Base-by-base conservation (phyloP, 2,797 vertebrate genomes). In the Falco columbarius region DNA sequence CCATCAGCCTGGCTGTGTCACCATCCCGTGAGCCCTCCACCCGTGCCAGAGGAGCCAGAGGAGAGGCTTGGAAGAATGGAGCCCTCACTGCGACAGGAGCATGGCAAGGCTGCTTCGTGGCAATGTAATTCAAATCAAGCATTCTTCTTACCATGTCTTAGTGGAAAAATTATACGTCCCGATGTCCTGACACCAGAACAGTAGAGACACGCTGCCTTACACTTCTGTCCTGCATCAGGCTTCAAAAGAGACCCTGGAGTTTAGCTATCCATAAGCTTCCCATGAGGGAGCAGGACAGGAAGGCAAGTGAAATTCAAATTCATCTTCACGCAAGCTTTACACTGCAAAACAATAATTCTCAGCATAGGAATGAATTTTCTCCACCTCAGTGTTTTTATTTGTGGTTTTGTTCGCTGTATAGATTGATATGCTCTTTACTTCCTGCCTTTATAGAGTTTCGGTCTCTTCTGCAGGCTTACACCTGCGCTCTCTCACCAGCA, bases 191-290 rank as follows among this genome's bases (percentile, higher is more conserved):
- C 4, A 3, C 3, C 3, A 22, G 51, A 86, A 7, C 1, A 17
- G 5, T 3, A 14, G 38, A 54, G 29, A 18, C 5, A 9, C 2
- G 0, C 38, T 36, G 20, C 38, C 51, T 51, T n/a, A 12, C 1
- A 0, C 54, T 86, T 61, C 24, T 7, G 70, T 44, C 27, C 49
- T 40, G 54, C 30, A 3, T 44, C 36, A 56, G 47, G 14, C 76
- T 85, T 76, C 56, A 14, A 14, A 55, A 65, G 9, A 52, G 20
- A 6, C 8, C 1, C 42, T 52, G 26, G 27, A 34, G n/a, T 52
- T 81, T 3, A 59, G 24, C 18, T 75, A 5, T 62, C 51, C 3
- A 0, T 62, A 51, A 68, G 38, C 34, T 58, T 86, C 16, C 49
- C 16, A 4, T 20, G 47, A 81, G 13, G 3, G 9, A 84, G 20